Evolutionary conservation across 92 coral and sea anemone species (phyloP), one percentile per base, ranked within the genome.

Genomic region (Epizoanthus ramosus): DNA sequence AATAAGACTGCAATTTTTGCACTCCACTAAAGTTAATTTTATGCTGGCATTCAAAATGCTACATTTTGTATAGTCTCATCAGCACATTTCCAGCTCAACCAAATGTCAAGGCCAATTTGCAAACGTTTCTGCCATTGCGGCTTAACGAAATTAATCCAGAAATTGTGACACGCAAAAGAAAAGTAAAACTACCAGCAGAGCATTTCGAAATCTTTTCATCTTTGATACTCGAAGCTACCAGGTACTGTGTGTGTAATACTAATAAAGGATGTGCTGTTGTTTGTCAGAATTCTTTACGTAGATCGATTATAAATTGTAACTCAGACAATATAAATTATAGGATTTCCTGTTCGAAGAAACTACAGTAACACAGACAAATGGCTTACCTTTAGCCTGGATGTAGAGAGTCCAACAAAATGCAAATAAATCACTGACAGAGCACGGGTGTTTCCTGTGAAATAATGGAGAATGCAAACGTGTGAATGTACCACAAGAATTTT

Each of bases 381-480:
- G 17, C 92, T 85, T 77, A 95, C 98, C 98, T 95, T 95, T 95
- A 54, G 97, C 98, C 33, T 91, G 95, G 64, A 95, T 93, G 79
- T 93, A 95, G 41, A 95, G 90, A 24, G 98, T 95, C 98, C 98
- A 95, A 33, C 98, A 91, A 80, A 95, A 95, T 39, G 97, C 92
- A 80, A 94, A 95, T 28, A 95, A 89, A 82, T 95, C 98, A 8
- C 85, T 88, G n/a, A 94, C 88, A 9, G 93, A 88, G 67, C 98
- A 95, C 0, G 98, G 98, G 37, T 90, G 93, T 83, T 93, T 95
- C 65, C 98, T 95, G 90, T 15, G 85, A 73, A 73, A 71, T 59
- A 60, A 37, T 24, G 41, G 82, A 43, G 65, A 77, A 19, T 39
- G 25, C 47, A 25, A 77, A 61, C 41, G 82, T 61, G 82, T 77